Evolutionary conservation across 2,797 vertebrate genomes (phyloP).

Genomic region (Heliangelus exortis): DNA sequence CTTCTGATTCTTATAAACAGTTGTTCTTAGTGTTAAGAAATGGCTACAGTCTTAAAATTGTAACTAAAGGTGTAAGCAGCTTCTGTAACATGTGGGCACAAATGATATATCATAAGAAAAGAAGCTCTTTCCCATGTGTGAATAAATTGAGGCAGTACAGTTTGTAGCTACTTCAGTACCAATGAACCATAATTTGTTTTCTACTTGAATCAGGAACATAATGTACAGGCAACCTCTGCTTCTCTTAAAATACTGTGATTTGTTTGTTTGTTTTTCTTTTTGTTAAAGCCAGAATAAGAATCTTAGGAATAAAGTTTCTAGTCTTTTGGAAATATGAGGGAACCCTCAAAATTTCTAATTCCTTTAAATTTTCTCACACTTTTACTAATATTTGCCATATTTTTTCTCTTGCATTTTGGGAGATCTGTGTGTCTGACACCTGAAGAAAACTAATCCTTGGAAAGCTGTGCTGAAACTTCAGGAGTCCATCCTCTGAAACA

Average conservation of each 20-base stretch:
- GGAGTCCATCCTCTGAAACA: background rate
- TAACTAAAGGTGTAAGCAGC: slow-evolving; percentile 1
- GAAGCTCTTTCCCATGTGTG: background rate
- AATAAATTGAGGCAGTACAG: slow-evolving; percentile 9
- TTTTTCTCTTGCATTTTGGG: background rate
- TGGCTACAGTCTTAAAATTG: background rate
- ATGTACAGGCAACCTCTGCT: background rate
- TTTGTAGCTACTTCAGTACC: slow-evolving; percentile 37
- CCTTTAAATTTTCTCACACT: background rate
- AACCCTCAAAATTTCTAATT: background rate
- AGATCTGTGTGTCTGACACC: background rate
- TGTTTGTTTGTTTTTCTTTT: background rate
- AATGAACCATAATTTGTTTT: slow-evolving; percentile 2
- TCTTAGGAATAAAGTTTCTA: background rate
- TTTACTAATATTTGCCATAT: background rate
- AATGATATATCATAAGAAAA: background rate
- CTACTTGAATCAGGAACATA: slow-evolving; percentile 18
- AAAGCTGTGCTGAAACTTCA: background rate
- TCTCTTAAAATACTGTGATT: background rate
- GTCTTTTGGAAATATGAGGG: background rate
- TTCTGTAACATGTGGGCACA: background rate
- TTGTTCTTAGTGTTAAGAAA: background rate
- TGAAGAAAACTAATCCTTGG: background rate
- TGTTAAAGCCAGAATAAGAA: background rate
- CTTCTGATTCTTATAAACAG: background rate